Percentiles rank a stretch among this genome's conserved stretches.
These are phyloP conservation scores for Silvanus unidentatus DNA, from an alignment of 2,888 invertebrate genomes.

Conservation along the genomic window DNA sequence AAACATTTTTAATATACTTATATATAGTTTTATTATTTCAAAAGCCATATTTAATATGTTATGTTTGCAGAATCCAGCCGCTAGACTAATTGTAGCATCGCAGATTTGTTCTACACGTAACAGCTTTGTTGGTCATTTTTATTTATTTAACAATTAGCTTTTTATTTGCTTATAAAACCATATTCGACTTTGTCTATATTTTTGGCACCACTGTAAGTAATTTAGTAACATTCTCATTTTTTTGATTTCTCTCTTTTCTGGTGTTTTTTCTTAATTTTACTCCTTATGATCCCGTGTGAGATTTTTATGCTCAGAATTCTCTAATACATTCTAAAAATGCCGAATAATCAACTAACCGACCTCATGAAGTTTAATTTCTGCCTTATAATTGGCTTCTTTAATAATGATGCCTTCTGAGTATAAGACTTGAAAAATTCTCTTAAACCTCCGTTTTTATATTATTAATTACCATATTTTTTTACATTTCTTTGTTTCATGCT, in stretches of 20 bases:
- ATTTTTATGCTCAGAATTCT: no score
- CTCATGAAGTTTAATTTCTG: conserved; percentile 1
- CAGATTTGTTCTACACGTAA: conserved; percentile 45
- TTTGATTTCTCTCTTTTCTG: conserved; percentile 8
- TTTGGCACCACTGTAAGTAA: conserved; percentile 24
- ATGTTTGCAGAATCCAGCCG: conserved; percentile 46
- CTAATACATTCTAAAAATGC: no score
- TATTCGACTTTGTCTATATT: conserved; percentile 3
- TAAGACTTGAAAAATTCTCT: no score
- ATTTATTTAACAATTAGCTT: conserved; percentile 29
- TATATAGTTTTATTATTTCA: conserved; percentile 9
- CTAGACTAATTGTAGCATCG: conserved; percentile 46
- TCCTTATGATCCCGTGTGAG: no score
- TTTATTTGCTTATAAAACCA: conserved; percentile 25
- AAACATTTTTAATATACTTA: conserved; percentile 4
- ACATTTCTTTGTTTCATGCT: conserved; percentile 47
- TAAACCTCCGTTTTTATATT: background rate
- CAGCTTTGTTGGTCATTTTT: conserved; percentile 37
- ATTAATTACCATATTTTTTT: conserved; percentile 33
- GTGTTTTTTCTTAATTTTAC: no score
- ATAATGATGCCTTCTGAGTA: background rate
- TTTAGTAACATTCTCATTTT: conserved; percentile 6
- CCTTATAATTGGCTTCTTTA: background rate
- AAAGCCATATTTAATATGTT: conserved; percentile 43
- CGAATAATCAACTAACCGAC: no score